Conservation (phyloP, 1,140 invertebrate genomes). For the Aphelinus atriplicis region DNA sequence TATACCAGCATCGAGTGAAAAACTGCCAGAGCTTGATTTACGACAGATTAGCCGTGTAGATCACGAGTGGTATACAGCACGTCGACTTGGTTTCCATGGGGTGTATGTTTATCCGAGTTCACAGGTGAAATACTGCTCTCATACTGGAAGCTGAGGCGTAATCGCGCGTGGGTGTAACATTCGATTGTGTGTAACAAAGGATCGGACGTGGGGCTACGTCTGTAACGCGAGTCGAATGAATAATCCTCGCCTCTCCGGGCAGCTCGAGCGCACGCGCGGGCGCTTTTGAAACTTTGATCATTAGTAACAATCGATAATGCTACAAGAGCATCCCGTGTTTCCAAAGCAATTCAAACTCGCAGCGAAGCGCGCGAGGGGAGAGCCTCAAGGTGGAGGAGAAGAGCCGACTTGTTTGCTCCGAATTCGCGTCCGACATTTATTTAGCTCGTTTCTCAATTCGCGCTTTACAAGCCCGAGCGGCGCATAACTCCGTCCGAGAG, state of each 20-base stretch:
- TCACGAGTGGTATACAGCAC: too few species aligned
- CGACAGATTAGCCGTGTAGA: too few species aligned
- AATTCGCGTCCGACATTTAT: slow-evolving; percentile 25
- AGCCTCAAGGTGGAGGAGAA: background rate
- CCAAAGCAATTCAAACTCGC: background rate
- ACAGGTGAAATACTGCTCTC: too few species aligned
- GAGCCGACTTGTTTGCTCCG: slow-evolving; percentile 10
- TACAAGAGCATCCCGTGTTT: slow-evolving; percentile 1
- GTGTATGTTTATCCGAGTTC: too few species aligned
- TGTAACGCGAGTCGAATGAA: background rate
- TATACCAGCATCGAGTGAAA: too few species aligned
- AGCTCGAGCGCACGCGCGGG: background rate
- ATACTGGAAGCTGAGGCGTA: too few species aligned
- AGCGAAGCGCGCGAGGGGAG: background rate
- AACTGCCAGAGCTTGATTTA: too few species aligned
- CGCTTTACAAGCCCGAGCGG: background rate
- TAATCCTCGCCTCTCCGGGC: background rate
- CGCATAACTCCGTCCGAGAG: slow-evolving; percentile 1
- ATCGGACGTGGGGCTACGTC: background rate
- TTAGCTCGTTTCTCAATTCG: background rate
- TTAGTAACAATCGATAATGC: slow-evolving; percentile 27
- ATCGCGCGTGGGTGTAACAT: too few species aligned
- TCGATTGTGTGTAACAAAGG: too few species aligned
- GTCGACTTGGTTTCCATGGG: too few species aligned
- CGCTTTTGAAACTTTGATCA: slow-evolving; percentile 12